Percentiles rank a stretch among this genome's conserved stretches.
phyloP scores from a whole-genome alignment of 1,140 invertebrate genomes.

The Calliphora vicina region DNA sequence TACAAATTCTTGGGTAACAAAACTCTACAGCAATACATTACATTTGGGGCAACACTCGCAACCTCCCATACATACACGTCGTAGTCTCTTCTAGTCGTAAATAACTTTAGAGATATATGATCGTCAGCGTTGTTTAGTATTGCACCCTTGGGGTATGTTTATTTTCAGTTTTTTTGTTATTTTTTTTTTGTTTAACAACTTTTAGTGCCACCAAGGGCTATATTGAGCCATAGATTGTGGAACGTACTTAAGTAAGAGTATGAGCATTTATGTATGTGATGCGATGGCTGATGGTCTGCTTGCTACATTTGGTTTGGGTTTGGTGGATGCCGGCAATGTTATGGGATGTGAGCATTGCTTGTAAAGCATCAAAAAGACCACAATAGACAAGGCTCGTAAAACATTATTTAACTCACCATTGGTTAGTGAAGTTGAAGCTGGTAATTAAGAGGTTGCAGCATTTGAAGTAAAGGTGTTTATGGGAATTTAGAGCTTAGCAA shows the following conservation, averaged over 20 bases:
- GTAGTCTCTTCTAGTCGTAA: background rate
- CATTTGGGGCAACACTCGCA: background rate
- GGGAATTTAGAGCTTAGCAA: background rate
- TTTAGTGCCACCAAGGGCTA: background rate
- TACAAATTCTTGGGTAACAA: background rate
- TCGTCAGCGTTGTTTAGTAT: background rate
- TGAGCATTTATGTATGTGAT: background rate
- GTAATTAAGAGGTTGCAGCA: background rate
- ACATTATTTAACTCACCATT: background rate
- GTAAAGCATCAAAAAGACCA: background rate
- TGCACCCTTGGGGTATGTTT: slow-evolving; percentile 7
- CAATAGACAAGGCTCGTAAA: slow-evolving; percentile 9
- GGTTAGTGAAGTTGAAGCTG: background rate
- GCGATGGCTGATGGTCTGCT: no score
- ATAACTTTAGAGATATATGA: background rate
- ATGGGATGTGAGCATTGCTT: background rate
- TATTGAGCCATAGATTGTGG: background rate
- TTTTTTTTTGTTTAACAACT: background rate
- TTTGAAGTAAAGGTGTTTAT: background rate
- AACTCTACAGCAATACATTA: background rate
- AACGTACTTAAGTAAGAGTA: background rate
- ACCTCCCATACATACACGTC: background rate
- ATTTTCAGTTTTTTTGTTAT: no score
- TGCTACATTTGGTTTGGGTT: background rate
- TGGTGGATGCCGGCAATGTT: background rate